Evolutionary conservation across 2,113 vertebrate species (phyloP), one percentile per base, ranked within the genome.

Genomic region (Serilophus lunatus): DNA sequence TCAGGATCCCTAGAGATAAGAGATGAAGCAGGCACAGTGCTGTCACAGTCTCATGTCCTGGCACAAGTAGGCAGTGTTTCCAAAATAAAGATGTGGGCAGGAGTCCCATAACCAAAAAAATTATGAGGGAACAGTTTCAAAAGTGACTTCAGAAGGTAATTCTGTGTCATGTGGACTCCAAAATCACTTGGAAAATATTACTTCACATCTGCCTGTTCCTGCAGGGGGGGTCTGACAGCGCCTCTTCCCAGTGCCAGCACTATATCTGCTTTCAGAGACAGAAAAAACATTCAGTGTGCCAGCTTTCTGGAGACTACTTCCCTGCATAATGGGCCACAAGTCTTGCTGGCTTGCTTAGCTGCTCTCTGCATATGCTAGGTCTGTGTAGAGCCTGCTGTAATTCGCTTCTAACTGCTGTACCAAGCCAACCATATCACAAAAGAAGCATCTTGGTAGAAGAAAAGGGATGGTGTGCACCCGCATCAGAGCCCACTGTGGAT

Each of bases 131-230:
- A 56, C 42, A 57, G 70, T 95, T 95, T 91, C 69, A 93, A 68
- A 92, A 92, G 65, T 82, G 47, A 92, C 76, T 95, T 93, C 83
- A 84, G 88, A 78, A 82, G 69, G 80, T 91, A 91, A 84, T 75
- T 91, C 80, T 64, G 61, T 91, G 70, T 84, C 72, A 78, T 44
- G 35, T 44, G 44, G 65, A 74, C 69, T 93, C 35, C 53, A 86
- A 71, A 89, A 63, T 71, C 69, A n/a, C 61, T 92, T 76, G 89
- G 86, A 95, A 95, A 92, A 91, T 86, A 80, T 96, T 84, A 40
- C 86, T 93, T 84, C 83, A 91, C 36, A 75, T 78, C 80, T 72
- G 36, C 12, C 44, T 88, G 5, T 33, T 91, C 45, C 83, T 53
- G 33, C 51, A 60, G 64, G 29, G 82, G 33, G 33, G 17, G 22